Conservation (phyloP, 1,140 invertebrate species). For the Calephelis nemesis region DNA sequence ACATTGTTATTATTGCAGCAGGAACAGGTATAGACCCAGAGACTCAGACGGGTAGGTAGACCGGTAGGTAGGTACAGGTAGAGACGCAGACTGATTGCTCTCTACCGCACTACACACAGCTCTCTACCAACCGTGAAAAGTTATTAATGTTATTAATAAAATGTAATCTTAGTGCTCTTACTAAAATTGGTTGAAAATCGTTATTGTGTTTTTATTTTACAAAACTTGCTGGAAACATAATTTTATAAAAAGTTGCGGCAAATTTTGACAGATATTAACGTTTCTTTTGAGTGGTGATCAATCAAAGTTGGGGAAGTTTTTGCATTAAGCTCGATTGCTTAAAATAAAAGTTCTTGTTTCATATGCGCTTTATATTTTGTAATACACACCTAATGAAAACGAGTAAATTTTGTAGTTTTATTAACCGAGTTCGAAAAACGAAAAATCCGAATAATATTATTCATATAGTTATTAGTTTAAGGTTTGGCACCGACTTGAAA, state of each 20-base stretch:
- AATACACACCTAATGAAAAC: conserved; percentile 4
- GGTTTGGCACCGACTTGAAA: no score
- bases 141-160: no score
- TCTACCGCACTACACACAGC: no score
- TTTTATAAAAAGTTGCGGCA: conserved; percentile 37
- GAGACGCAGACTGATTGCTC: no score
- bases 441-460: no score
- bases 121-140: no score
- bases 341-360: conserved; percentile 29
- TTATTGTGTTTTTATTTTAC: conserved; percentile 21
- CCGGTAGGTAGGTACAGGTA: no score
- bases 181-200: background rate
- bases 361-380: conserved; percentile 15
- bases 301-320: conserved; percentile 48
- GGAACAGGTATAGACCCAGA: no score
- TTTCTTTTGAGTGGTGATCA: conserved; percentile 56
- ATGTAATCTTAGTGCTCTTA: background rate
- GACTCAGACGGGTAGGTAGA: no score
- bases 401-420: background rate
- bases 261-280: conserved; percentile 62
- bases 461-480: no score
- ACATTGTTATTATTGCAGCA: no score
- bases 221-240: conserved; percentile 39
- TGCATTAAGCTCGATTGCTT: conserved; percentile 34
- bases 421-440: no score